Percentiles rank a stretch among this genome's conserved stretches.
Evolutionary conservation across 2,797 vertebrate species (phyloP).

Genomic region (Margarornis squamiger): DNA sequence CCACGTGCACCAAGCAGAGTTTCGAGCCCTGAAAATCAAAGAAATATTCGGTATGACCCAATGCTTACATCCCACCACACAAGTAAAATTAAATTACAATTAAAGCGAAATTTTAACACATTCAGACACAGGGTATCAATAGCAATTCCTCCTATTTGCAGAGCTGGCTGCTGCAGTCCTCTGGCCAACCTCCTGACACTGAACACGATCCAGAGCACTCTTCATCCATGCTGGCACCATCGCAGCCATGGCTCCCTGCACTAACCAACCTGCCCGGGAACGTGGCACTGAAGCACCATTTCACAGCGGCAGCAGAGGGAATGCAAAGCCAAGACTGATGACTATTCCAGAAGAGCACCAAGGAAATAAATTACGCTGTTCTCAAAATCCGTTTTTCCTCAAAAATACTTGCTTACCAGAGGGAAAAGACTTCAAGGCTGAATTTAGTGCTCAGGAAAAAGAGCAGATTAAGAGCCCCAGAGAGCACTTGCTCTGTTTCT

Average conservation of each 20-base stretch:
- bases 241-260: rapidly evolving
- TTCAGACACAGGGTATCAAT: neutral
- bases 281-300: neutral
- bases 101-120: neutral
- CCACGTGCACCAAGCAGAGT: neutral
- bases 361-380: neutral
- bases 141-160: neutral
- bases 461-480: neutral
- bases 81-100: neutral
- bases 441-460: neutral
- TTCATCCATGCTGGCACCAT: neutral
- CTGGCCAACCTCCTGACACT: neutral
- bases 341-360: neutral
- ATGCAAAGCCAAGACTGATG: neutral
- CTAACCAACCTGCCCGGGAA: neutral
- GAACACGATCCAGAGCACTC: rapidly evolving
- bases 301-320: neutral
- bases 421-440: neutral
- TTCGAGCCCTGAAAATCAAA: neutral
- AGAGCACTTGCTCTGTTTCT: neutral
- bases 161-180: neutral
- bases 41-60: rapidly evolving
- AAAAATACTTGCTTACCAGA: neutral
- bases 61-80: neutral
- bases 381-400: neutral